Conservation (phyloP, 1,140 invertebrate species). For the Callitettix versicolor region DNA sequence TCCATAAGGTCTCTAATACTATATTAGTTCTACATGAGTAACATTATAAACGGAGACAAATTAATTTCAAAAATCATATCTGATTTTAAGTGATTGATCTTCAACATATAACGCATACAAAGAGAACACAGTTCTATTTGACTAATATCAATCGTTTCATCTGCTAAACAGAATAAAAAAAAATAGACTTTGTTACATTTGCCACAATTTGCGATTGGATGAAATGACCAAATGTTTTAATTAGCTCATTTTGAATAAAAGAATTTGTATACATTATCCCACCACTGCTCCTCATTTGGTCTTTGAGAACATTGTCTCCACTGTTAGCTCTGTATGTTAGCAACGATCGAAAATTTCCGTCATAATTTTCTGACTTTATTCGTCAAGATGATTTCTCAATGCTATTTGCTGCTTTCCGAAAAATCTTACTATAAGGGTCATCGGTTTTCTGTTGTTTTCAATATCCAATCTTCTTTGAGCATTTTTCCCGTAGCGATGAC, state of each 20-base stretch:
- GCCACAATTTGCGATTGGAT: conserved; percentile 18
- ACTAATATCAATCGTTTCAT: conserved; percentile 14
- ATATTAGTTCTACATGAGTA: conserved; percentile 18
- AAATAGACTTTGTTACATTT: conserved; percentile 16
- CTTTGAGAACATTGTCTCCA: conserved; percentile 18
- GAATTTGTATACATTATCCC: conserved; percentile 20
- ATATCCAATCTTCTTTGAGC: conserved; percentile 12
- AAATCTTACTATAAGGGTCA: conserved; percentile 18
- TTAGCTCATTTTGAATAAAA: conserved; percentile 22
- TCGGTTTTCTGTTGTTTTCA: conserved; percentile 16
- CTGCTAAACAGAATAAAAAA: conserved; percentile 20
- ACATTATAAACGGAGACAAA: conserved; percentile 25
- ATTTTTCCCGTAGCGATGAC: too few relatives aligned
- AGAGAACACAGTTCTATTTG: conserved; percentile 20
- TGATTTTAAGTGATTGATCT: conserved; percentile 1
- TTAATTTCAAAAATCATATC: conserved; percentile 23
- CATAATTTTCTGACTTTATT: conserved; percentile 13
- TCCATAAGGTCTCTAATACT: conserved; percentile 22
- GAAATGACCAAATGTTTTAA: conserved; percentile 17
- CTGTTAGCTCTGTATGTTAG: conserved; percentile 20
- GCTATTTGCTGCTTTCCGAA: conserved; percentile 17
- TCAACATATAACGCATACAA: conserved; percentile 19
- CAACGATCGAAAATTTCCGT: conserved; percentile 25
- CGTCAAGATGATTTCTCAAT: conserved; percentile 15
- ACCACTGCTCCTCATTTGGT: conserved; percentile 2